Evolutionary conservation across 1,140 invertebrate genomes (phyloP).

Genomic region (Chrysoperla carnea): DNA sequence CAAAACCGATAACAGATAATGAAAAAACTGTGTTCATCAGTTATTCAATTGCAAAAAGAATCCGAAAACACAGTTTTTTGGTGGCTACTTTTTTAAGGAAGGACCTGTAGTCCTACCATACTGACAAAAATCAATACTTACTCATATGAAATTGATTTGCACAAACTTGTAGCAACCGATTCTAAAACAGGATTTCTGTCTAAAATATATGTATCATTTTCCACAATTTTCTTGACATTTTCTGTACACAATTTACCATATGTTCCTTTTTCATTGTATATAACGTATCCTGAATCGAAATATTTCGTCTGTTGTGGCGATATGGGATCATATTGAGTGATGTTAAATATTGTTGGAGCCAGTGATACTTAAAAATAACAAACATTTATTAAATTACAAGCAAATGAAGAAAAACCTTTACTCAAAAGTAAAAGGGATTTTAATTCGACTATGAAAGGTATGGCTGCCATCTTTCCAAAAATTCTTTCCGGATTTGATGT

Average conservation of each 20-base stretch:
- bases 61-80: too few relatives aligned
- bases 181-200: conserved; percentile 19
- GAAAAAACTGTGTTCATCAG: too few relatives aligned
- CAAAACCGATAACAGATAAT: too few relatives aligned
- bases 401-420: too few relatives aligned
- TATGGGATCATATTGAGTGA: conserved; percentile 31
- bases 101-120: too few relatives aligned
- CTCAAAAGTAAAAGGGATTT: too few relatives aligned
- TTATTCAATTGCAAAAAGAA: too few relatives aligned
- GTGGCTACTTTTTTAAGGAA: too few relatives aligned
- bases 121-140: too few relatives aligned
- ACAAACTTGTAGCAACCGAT: conserved; percentile 57
- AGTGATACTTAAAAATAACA: conserved; percentile 42
- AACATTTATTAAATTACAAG: not conserved
- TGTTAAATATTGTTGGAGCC: conserved; percentile 39
- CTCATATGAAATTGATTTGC: conserved; percentile 55
- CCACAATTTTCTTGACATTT: conserved; percentile 28
- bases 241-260: conserved; percentile 64
- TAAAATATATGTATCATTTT: conserved; percentile 23
- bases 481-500: too few relatives aligned
- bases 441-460: too few relatives aligned
- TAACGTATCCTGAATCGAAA: conserved; percentile 52
- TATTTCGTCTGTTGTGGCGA: conserved; percentile 48
- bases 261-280: conserved; percentile 68
- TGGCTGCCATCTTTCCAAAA: too few relatives aligned